phyloP scores from a whole-genome alignment of 2,797 vertebrate genomes.

The Onychomys leucogaster region DNA sequence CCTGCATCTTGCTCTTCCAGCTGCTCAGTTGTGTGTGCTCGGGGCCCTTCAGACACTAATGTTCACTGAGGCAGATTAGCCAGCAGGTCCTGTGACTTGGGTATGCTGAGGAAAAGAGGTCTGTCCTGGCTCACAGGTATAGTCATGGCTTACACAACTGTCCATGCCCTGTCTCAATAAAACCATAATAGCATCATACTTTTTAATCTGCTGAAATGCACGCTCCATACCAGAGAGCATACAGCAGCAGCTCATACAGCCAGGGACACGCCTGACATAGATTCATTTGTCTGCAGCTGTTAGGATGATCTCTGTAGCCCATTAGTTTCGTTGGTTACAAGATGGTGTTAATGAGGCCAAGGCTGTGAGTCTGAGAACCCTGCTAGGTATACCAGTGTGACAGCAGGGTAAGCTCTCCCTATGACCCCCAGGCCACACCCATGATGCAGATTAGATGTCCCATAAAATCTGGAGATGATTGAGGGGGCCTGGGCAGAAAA shows the following conservation, averaged over 20 bases:
- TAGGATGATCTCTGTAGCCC: constrained; percentile 41
- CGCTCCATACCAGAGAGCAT: not conserved
- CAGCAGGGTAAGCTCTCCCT: not conserved
- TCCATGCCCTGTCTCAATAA: constrained; percentile 45
- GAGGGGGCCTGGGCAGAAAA: not conserved
- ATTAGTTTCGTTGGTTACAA: constrained; percentile 56
- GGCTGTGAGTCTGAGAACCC: constrained; percentile 1
- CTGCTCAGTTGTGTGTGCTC: not conserved
- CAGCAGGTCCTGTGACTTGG: not conserved
- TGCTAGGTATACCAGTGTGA: not conserved
- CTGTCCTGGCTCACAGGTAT: not conserved
- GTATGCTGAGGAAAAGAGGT: not conserved
- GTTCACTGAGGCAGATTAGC: accelerated
- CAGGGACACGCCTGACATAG: constrained; percentile 51
- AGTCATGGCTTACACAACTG: not conserved
- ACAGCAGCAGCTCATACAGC: constrained; percentile 15
- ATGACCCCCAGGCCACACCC: not conserved
- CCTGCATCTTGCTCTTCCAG: not conserved
- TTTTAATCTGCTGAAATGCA: constrained; percentile 70
- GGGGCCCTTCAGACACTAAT: not conserved
- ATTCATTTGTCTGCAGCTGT: constrained; percentile 63
- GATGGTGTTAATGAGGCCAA: constrained; percentile 57
- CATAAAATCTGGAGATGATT: not conserved
- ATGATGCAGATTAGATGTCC: not conserved
- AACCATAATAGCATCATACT: constrained; percentile 31